Base-by-base conservation (phyloP, 1,140 invertebrate genomes). In the Bradysia coprophila region DNA sequence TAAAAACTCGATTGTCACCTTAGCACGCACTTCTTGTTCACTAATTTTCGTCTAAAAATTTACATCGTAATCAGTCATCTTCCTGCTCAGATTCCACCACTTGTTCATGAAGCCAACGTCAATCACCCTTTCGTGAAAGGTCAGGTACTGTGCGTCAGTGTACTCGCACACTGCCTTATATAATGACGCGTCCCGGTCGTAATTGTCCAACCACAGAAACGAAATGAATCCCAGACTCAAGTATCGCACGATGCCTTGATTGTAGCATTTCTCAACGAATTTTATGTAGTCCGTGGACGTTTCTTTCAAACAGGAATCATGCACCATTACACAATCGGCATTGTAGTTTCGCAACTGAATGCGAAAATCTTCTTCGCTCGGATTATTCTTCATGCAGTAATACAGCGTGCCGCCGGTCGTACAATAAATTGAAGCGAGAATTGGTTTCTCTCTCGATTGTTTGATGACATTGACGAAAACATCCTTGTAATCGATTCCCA, bases 31-130 rank as follows among this genome's bases (percentile, higher is more conserved):
- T 41, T 48, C 38, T 51, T n/a, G n/a, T n/a, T n/a, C n/a, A n/a
- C n/a, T 50, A 46, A 71, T 55, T 71, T 65, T 40, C 51, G 46
- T 33, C 55, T 49, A 60, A 46, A 52, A 63, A 61, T 85, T 86
- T 9, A 85, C 60, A 68, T 88, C 84, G 67, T 75, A 88, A 59
- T 87, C 74, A 38, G 59, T 64, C 71, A 84, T 84, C 55, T 75
- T 75, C 47, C 71, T 67, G 36, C 69, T 67, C 20, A 82, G 59
- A 42, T 76, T 64, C 72, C 76, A 78, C 77, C 80, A 89, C 43
- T 66, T 67, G 43, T 78, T 74, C 53, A 80, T 65, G 49, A 86
- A 70, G 5, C 87, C 86, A 44, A 89, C 55, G 57, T 91, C 87
- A 21, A 87, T 57, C 45, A 87, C 71, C 49, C 75, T 66, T 48